Evolutionary conservation across 30 jellyfish, hydroid and myxozoan genomes (phyloP).

Genomic region (Rhopilema esculentum): DNA sequence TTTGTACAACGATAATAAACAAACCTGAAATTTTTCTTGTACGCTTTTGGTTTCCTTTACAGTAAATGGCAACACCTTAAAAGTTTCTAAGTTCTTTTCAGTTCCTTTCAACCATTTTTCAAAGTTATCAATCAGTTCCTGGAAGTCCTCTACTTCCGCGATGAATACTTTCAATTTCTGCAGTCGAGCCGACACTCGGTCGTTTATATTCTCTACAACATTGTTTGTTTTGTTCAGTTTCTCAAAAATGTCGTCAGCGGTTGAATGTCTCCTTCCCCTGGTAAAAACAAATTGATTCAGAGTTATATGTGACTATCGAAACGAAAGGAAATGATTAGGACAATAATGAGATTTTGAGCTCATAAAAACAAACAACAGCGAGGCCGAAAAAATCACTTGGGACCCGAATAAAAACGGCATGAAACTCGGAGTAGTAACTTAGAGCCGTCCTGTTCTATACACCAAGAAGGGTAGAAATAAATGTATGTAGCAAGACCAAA

Average conservation of each 20-base stretch:
- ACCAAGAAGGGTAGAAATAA: too few species aligned
- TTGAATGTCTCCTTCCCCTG: conserved; percentile 71
- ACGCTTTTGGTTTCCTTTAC: conserved; percentile 52
- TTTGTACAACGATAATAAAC: not conserved
- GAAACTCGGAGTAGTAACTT: too few species aligned
- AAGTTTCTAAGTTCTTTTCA: conserved; percentile 76
- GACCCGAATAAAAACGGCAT: too few species aligned
- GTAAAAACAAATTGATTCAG: not conserved
- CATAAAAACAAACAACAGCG: too few species aligned
- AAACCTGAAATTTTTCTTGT: conserved; percentile 38
- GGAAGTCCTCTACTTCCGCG: conserved; percentile 67
- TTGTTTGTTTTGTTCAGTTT: conserved; percentile 51
- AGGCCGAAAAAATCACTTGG: too few species aligned
- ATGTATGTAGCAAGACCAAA: too few species aligned
- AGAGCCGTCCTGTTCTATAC: too few species aligned
- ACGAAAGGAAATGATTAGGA: not conserved
- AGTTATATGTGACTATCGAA: not conserved
- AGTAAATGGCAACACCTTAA: conserved; percentile 75
- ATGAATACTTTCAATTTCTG: conserved; percentile 47
- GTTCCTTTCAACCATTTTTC: conserved; percentile 89
- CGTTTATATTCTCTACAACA: conserved; percentile 59
- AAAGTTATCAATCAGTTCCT: conserved; percentile 70
- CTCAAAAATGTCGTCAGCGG: conserved; percentile 70
- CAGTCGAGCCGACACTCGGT: conserved; percentile 63
- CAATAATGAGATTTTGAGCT: too few species aligned